Evolutionary conservation across 1,140 invertebrate genomes (phyloP).

Genomic region (Aricia agestis): DNA sequence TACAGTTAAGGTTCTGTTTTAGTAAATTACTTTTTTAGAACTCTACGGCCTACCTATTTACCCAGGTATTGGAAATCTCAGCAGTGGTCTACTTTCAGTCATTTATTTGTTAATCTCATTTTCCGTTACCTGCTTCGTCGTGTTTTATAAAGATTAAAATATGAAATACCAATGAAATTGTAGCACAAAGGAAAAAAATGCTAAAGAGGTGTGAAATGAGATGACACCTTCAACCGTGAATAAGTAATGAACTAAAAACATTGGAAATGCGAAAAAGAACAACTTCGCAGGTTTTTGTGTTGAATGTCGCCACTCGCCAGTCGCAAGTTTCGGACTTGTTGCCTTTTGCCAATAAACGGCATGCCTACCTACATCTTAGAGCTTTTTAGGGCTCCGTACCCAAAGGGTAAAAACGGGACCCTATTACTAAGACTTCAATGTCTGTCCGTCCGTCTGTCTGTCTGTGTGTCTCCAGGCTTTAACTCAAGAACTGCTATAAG

Average conservation of each 20-base stretch:
- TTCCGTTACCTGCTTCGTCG: neutral
- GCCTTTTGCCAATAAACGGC: no score
- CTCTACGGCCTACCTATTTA: neutral
- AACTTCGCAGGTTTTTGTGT: slow-evolving; percentile 6
- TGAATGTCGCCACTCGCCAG: no score
- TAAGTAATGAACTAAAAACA: slow-evolving; percentile 23
- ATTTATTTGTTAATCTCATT: slow-evolving; percentile 11
- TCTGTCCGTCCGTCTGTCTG: no score
- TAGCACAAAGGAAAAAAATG: slow-evolving; percentile 17
- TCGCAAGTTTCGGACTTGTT: neutral
- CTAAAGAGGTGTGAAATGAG: slow-evolving; percentile 23
- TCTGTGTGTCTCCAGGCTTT: no score
- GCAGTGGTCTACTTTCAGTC: neutral
- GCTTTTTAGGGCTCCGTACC: no score
- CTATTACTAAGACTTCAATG: no score
- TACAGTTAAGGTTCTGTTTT: no score
- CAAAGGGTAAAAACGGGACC: no score
- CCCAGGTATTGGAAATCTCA: neutral
- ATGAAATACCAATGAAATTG: slow-evolving; percentile 1
- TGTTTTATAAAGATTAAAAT: slow-evolving; percentile 6
- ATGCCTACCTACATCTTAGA: no score
- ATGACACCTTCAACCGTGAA: slow-evolving; percentile 21
- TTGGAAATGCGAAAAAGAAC: slow-evolving; percentile 15
- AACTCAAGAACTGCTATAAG: no score
- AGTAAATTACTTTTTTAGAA: neutral